A percentile compares a stretch with the other conserved stretches of the same genome.
phyloP scores from a whole-genome alignment of 2,888 invertebrate genomes.

The Prosapia bicincta region DNA sequence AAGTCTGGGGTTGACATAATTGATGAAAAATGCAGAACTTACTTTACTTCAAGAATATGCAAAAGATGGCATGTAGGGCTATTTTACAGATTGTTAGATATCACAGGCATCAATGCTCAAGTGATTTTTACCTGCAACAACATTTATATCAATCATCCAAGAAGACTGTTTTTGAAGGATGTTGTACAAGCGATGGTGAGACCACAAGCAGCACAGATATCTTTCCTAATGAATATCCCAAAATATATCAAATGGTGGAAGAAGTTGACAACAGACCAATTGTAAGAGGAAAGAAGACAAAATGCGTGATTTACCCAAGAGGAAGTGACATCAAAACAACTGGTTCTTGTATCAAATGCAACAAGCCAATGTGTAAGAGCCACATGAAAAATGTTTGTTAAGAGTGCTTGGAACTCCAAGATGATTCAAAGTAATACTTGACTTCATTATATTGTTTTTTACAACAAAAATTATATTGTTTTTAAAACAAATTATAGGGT shows the following conservation, averaged over 20 bases:
- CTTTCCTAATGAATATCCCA: not conserved
- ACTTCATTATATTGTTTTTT: no score
- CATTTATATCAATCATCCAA: not conserved
- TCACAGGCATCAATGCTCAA: conserved; percentile 3
- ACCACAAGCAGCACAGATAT: conserved; percentile 11
- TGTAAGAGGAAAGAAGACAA: conserved; percentile 8
- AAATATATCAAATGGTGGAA: not conserved
- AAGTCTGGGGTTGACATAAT: conserved; percentile 21
- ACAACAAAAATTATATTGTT: no score
- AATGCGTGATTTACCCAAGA: conserved; percentile 16
- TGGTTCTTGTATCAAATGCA: conserved; percentile 12
- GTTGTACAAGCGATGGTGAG: conserved; percentile 4
- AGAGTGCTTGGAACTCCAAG: conserved; percentile 14
- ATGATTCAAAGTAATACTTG: conserved; percentile 1
- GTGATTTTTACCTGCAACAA: conserved; percentile 9
- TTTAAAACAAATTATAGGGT: no score
- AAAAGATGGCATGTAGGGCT: conserved; percentile 16
- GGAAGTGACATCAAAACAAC: conserved; percentile 16
- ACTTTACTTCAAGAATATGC: conserved; percentile 17
- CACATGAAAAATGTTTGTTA: conserved; percentile 15
- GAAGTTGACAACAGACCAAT: conserved; percentile 5
- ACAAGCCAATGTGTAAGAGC: conserved; percentile 10
- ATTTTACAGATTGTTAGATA: conserved; percentile 15
- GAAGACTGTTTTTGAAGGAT: conserved; percentile 17
- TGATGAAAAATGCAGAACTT: conserved; percentile 18